Percentiles rank a stretch among this genome's conserved stretches.
phyloP scores from a whole-genome alignment of 2,888 invertebrate genomes.

The Callyntrura guangdongensis region DNA sequence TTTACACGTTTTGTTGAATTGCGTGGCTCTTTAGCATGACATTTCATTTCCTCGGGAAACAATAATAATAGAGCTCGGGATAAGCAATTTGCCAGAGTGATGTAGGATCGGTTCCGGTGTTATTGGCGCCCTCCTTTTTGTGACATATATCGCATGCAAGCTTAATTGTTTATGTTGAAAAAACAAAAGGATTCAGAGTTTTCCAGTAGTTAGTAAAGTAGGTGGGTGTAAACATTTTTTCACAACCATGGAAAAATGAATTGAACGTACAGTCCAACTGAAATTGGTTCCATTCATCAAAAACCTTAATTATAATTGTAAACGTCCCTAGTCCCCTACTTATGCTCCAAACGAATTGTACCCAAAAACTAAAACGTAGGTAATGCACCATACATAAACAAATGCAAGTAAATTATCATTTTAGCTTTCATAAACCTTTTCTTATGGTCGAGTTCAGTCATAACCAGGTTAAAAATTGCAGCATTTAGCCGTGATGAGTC shows the following conservation, averaged over 20 bases:
- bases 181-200: background rate
- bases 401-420: background rate
- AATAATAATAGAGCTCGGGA: slow-evolving; percentile 65
- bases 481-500: slow-evolving; percentile 51
- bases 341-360: no score
- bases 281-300: no score
- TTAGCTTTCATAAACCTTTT: background rate
- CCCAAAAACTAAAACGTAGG: no score
- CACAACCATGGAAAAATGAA: no score
- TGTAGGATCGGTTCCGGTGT: slow-evolving; percentile 70
- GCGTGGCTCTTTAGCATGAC: slow-evolving; percentile 70
- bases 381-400: background rate
- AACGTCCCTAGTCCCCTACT: no score
- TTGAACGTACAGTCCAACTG: no score
- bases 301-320: no score
- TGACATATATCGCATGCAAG: slow-evolving; percentile 45
- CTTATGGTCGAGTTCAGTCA: no score
- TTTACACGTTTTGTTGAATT: slow-evolving; percentile 50
- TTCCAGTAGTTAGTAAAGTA: background rate
- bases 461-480: slow-evolving; percentile 67
- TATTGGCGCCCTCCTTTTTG: background rate
- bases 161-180: slow-evolving; percentile 22
- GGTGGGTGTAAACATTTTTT: no score
- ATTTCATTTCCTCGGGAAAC: slow-evolving; percentile 78
- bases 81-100: slow-evolving; percentile 74